Evolutionary conservation across 2,888 invertebrate genomes (phyloP).

Genomic region (Ectobius pallidus): DNA sequence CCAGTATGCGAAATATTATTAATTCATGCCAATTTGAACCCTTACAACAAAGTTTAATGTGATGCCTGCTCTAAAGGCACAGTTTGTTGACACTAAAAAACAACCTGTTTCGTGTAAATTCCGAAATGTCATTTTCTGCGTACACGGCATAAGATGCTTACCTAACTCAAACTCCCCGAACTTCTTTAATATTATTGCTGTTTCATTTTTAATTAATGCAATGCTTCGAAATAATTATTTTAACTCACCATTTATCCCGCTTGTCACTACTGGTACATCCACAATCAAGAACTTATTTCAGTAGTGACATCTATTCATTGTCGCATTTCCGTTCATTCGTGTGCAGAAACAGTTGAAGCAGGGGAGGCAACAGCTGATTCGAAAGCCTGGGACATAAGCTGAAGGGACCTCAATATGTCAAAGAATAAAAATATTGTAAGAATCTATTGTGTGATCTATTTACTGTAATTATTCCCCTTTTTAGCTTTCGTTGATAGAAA

Average conservation of each 20-base stretch:
- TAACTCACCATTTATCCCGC: not conserved
- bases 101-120: no score
- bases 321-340: conserved; percentile 31
- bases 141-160: no score
- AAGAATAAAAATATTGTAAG: conserved; percentile 49
- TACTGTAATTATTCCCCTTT: not conserved
- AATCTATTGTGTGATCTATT: not conserved
- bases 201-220: no score
- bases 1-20: no score
- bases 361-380: conserved; percentile 42
- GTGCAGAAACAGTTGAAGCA: conserved; percentile 22
- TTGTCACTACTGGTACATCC: not conserved
- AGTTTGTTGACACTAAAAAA: no score
- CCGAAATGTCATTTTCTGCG: no score
- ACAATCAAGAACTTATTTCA: not conserved
- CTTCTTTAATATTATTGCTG: no score
- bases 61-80: no score
- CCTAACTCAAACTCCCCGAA: no score
- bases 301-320: not conserved
- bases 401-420: conserved; percentile 54
- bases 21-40: no score
- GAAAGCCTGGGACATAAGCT: conserved; percentile 54
- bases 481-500: no score
- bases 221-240: not conserved
- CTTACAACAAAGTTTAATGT: no score